phyloP scores from a whole-genome alignment of 2,888 invertebrate species.

The Phytoseiulus persimilis region DNA sequence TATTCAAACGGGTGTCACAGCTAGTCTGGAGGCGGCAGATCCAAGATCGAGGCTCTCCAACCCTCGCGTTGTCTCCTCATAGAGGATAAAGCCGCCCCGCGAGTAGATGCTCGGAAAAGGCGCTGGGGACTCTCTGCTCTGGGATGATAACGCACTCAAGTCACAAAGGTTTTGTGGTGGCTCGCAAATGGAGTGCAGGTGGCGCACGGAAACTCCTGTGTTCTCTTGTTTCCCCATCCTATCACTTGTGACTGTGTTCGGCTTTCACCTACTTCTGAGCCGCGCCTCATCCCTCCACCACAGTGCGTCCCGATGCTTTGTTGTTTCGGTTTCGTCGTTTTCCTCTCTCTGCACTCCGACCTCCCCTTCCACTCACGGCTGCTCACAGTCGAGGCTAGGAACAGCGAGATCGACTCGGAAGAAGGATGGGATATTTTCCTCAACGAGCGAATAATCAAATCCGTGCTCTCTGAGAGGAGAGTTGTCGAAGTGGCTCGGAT shows the following conservation, averaged over 20 bases:
- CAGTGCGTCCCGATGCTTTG: neutral
- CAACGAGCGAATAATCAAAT: too few species aligned
- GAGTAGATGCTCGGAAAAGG: neutral
- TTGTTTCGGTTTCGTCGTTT: neutral
- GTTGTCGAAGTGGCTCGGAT: too few species aligned
- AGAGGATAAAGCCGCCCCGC: neutral
- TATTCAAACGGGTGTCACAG: too few species aligned
- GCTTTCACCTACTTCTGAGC: neutral
- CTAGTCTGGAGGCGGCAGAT: too few species aligned
- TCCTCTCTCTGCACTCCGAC: neutral
- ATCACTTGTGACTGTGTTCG: neutral
- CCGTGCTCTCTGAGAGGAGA: too few species aligned
- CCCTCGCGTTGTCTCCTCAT: neutral
- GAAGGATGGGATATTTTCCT: too few species aligned
- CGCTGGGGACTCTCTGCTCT: neutral
- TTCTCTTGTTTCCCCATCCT: neutral
- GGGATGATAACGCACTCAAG: neutral
- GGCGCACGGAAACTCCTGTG: neutral
- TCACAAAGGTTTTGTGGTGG: neutral
- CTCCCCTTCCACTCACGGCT: neutral
- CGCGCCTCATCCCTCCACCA: neutral
- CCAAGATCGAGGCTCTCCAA: neutral
- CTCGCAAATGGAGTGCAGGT: neutral
- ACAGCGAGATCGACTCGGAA: too few species aligned
- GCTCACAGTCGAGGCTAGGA: too few species aligned